phyloP scores from a whole-genome alignment of 2,113 vertebrate species.

The Gorsachius goisagi region DNA sequence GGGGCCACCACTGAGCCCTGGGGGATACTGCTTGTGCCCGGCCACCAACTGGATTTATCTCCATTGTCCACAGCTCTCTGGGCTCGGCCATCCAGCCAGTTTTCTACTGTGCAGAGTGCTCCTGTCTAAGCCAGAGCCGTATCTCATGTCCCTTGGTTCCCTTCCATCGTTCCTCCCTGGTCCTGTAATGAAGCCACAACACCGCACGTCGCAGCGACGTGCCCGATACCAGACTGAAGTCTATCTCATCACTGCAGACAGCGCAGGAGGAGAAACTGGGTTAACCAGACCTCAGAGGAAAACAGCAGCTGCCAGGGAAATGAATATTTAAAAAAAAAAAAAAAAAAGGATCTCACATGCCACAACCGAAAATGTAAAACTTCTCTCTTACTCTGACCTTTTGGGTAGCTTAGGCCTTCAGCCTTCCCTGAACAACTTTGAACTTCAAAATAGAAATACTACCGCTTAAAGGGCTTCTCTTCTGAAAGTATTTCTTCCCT shows the following conservation, averaged over 20 bases:
- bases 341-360: background rate
- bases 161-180: background rate
- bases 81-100: no score
- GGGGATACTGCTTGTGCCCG: no score
- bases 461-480: background rate
- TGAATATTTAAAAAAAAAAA: background rate
- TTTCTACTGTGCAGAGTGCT: no score
- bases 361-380: background rate
- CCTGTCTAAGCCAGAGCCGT: no score
- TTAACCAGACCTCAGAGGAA: background rate
- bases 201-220: rapidly evolving
- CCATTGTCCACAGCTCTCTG: no score
- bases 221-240: background rate
- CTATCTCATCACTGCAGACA: background rate
- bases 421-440: background rate
- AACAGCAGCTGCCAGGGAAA: background rate
- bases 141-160: background rate
- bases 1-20: no score
- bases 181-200: background rate
- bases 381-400: background rate
- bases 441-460: background rate
- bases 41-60: no score
- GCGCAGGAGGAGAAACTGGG: background rate
- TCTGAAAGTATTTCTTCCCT: background rate
- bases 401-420: rapidly evolving